Evolutionary conservation across 2,113 vertebrate species (phyloP), one percentile per base, ranked within the genome.

Genomic region (Hucho hucho): DNA sequence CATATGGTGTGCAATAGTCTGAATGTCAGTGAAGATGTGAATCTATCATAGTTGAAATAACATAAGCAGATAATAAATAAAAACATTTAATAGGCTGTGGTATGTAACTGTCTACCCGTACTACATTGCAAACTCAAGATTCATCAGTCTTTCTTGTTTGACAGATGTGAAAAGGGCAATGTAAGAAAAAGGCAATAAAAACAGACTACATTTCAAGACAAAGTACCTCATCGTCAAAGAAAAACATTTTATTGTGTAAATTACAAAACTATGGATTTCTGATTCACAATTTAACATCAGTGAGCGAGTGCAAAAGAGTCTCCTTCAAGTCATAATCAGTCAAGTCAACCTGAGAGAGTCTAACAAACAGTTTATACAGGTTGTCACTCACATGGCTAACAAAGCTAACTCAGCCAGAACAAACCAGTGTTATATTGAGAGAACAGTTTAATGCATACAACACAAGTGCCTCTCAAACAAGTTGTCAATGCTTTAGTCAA

Each of bases 221-320:
- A n/a, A 61, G 20, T 20, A 56, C 18, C 53, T 56, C 1, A 1
- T 61, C 2, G 2, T 61, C 25, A 72, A 58, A 79, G 26, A 77
- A 70, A 20, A 85, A 79, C 29, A 79, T 49, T 80, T 83, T 72
- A 82, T 81, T 80, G 69, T 81, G 75, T 49, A 66, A 68, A 67
- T 73, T 63, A 87, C 69, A 83, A 78, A 70, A 63, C 18, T 1
- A 18, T 20, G 61, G 24, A 80, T 73, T 84, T 59, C 75, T 78
- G 75, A 80, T 79, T 83, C 72, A 77, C 61, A 70, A 71, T 16
- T 81, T 4, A 82, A 80, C n/a, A 73, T 72, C 29, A 56, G 18
- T 61, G 13, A 72, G 70, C 32, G 32, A 88, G 81, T 84, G 85
- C 79, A 89, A 78, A 75, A 65, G 11, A 76, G 37, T 63, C 43